phyloP scores from a whole-genome alignment of 2,113 vertebrate species.

The Mustelus asterias region DNA sequence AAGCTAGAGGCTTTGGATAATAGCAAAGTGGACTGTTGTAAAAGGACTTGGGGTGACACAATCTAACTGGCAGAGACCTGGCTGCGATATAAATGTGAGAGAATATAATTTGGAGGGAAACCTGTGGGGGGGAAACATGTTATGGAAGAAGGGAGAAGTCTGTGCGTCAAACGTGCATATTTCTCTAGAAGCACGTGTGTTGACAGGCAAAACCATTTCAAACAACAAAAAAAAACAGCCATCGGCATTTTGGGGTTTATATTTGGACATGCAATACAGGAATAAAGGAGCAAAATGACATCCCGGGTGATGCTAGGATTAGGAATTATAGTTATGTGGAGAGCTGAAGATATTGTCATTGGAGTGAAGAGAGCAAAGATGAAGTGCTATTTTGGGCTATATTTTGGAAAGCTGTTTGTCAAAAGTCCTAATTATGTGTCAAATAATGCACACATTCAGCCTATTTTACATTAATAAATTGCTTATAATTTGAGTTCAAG shows the following conservation, averaged over 20 bases:
- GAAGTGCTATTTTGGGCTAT: neutral
- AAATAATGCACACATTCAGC: neutral
- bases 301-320: neutral
- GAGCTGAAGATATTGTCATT: neutral
- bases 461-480: neutral
- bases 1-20: neutral
- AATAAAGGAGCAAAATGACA: neutral
- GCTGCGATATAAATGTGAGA: neutral
- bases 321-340: neutral
- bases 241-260: neutral
- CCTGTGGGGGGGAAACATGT: neutral
- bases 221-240: neutral
- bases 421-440: too few species aligned
- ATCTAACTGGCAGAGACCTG: neutral
- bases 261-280: neutral
- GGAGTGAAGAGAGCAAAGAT: neutral
- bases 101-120: neutral
- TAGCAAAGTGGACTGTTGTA: neutral
- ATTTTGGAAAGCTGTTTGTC: neutral
- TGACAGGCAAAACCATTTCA: neutral
- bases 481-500: neutral
- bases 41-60: neutral
- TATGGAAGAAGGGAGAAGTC: neutral
- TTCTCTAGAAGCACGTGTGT: neutral
- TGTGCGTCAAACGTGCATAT: neutral